Base-by-base conservation (phyloP, 1,140 invertebrate genomes). In the Eriocheir sinensis region DNA sequence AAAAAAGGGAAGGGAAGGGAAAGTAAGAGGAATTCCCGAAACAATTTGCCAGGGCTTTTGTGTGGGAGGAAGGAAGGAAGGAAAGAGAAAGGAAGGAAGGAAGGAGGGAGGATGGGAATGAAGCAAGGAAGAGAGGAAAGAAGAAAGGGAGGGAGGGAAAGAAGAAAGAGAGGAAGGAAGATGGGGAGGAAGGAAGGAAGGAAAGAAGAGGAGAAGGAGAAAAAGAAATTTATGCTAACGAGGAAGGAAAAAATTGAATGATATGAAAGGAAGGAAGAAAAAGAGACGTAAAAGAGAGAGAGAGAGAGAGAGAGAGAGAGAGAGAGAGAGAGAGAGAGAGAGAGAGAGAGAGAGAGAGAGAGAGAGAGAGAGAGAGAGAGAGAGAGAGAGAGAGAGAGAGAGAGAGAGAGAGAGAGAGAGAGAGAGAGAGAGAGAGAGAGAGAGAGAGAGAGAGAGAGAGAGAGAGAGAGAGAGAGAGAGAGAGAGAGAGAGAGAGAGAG, bases 11-110 rank as follows among this genome's bases (percentile, higher is more conserved):
- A 72, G 15, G 48, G 88, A 72, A 72, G 72, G 12, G 17, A 36
- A 36, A 72, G 21, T 21, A 1, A 72, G 27, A n/a, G 60, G 60
- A 72, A 72, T 2, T 72, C 21, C 72, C 41, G 89, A 90, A 90
- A 90, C 89, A 72, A 21, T 90, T 90, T 72, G 72, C 53, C 48
- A 60, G 89, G 12, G 72, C 38, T 36, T 48, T 60, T 60, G 21
- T 34, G 30, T n/a, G n/a, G n/a, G n/a, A n/a, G n/a, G 60, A 72
- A 21, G n/a, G 60, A n/a, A n/a, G 21, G 60, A 72, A n/a, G 21
- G 60, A n/a, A 21, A n/a, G 60, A n/a, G 27, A n/a, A 21, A n/a
- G 60, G 21, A n/a, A 72, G 60, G 21, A n/a, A n/a, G 60, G n/a
- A n/a, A 15, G 44, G 44, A 48, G 15, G 44, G 15, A 15, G 15